Evolutionary conservation across 2,113 vertebrate genomes (phyloP).

Genomic region (Capricornis sumatraensis): DNA sequence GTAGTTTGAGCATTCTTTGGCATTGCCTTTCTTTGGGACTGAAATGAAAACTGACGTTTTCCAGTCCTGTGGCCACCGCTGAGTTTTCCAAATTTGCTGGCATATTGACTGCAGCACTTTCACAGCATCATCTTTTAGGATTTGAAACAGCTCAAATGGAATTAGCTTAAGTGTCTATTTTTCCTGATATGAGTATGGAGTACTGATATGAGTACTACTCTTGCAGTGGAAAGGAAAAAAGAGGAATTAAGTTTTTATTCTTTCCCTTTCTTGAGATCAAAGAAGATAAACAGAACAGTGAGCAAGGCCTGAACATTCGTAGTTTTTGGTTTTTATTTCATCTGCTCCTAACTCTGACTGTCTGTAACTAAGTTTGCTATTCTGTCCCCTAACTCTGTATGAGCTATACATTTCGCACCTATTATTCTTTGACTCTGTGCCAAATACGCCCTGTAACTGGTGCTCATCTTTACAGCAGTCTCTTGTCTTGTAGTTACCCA

Average conservation of each 20-base stretch:
- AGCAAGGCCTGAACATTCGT: background rate
- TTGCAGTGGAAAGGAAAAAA: background rate
- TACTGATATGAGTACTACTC: background rate
- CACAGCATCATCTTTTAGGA: background rate
- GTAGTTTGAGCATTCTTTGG: background rate
- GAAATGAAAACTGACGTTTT: background rate
- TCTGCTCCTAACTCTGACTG: background rate
- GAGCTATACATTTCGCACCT: background rate
- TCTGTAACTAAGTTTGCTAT: background rate
- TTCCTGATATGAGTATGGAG: background rate
- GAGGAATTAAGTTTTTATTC: background rate
- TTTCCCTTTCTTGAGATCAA: background rate
- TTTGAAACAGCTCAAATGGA: background rate
- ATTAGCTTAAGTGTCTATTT: background rate
- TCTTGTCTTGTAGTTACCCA: background rate
- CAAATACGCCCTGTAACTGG: background rate
- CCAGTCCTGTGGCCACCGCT: background rate
- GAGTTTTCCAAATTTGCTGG: background rate
- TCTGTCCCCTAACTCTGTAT: background rate
- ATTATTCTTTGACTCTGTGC: background rate
- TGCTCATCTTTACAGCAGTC: background rate
- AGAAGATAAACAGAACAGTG: background rate
- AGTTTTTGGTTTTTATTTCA: background rate
- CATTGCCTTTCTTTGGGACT: background rate
- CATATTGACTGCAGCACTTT: background rate